Evolutionary conservation across 2,888 invertebrate genomes (phyloP).

Genomic region (Ischnus inquisitorius): DNA sequence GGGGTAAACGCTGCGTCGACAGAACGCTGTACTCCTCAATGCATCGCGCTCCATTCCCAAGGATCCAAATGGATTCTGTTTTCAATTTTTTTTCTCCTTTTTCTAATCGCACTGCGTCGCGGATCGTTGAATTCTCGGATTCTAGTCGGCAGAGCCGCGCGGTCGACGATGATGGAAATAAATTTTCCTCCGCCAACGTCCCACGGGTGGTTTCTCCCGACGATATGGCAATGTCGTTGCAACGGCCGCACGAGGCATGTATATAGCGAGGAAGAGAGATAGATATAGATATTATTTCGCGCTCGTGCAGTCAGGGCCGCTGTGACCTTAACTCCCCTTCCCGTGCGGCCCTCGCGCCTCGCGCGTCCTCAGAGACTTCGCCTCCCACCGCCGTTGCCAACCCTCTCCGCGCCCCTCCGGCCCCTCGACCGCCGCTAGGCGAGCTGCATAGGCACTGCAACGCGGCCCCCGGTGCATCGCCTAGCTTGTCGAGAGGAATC

Average conservation of each 20-base stretch:
- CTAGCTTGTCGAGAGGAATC: constrained; percentile 51
- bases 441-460: constrained; percentile 61
- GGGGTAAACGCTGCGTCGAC: constrained; percentile 8
- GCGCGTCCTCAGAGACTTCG: constrained; percentile 31
- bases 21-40: too few species aligned
- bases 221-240: constrained; percentile 63
- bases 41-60: too few species aligned
- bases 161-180: constrained; percentile 31
- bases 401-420: not conserved
- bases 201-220: constrained; percentile 45
- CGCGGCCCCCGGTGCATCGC: constrained; percentile 70
- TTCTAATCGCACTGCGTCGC: not conserved
- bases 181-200: constrained; percentile 46
- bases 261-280: not conserved
- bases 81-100: not conserved
- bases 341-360: constrained; percentile 86
- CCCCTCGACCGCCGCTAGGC: not conserved
- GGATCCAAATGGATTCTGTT: too few species aligned
- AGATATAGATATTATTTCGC: constrained; percentile 80
- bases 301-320: constrained; percentile 87
- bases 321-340: constrained; percentile 87
- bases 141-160: not conserved
- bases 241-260: constrained; percentile 32
- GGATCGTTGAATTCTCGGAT: not conserved
- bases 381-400: not conserved